These are phyloP conservation scores for Abscondita cerata DNA, from an alignment of 2,888 invertebrate species.

Conservation along the genomic window DNA sequence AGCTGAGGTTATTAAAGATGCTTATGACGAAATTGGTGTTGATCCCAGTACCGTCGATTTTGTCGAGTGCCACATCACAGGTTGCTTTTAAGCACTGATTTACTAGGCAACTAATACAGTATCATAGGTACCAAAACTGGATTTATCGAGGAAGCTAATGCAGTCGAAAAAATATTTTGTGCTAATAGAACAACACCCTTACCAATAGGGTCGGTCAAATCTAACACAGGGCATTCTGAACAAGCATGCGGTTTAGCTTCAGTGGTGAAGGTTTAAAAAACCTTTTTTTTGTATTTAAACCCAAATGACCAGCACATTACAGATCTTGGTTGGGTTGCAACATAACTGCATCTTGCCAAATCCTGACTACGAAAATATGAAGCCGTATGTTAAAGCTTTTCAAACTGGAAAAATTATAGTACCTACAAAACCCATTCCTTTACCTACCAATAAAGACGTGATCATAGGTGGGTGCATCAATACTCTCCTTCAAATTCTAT, in stretches of 20 bases:
- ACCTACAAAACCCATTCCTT: not conserved
- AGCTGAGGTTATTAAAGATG: slow-evolving; percentile 53
- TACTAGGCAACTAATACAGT: too few relatives aligned
- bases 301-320: too few relatives aligned
- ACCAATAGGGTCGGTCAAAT: slow-evolving; percentile 85
- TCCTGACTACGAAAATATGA: too few relatives aligned
- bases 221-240: slow-evolving; percentile 90
- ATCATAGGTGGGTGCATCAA: too few relatives aligned
- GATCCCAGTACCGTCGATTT: slow-evolving; percentile 73
- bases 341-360: slow-evolving; percentile 81
- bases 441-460: too few relatives aligned
- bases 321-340: slow-evolving; percentile 69
- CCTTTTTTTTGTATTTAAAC: too few relatives aligned
- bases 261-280: slow-evolving; percentile 67
- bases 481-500: too few relatives aligned
- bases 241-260: slow-evolving; percentile 82
- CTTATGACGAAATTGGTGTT: slow-evolving; percentile 68
- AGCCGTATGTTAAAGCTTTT: not conserved
- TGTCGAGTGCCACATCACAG: slow-evolving; percentile 83
- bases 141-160: slow-evolving; percentile 87
- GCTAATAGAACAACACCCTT: slow-evolving; percentile 74
- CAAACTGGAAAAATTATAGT: not conserved
- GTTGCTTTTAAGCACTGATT: too few relatives aligned
- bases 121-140: slow-evolving; percentile 71
- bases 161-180: slow-evolving; percentile 81